Percentiles rank a stretch among this genome's conserved stretches.
Conservation (phyloP, 2,888 invertebrate genomes). For the Drosophila incognita region DNA sequence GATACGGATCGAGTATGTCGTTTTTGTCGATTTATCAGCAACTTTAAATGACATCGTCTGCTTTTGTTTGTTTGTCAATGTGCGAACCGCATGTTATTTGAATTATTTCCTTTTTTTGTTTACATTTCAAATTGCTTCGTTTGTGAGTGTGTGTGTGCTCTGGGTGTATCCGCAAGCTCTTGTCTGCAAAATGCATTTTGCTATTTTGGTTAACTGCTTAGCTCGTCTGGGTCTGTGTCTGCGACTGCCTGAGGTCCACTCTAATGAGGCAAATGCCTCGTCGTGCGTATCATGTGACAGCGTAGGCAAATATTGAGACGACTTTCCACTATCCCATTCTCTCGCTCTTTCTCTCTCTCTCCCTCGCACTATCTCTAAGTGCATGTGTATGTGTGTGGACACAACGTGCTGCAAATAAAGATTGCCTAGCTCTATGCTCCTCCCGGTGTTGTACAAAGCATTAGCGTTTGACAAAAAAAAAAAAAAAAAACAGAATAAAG, state of each 20-base stretch:
- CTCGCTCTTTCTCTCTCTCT: slow-evolving; percentile 11
- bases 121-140: slow-evolving; percentile 67
- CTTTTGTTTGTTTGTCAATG: slow-evolving; percentile 57
- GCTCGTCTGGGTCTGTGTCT: neutral
- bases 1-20: slow-evolving; percentile 19
- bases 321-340: slow-evolving; percentile 16
- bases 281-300: slow-evolving; percentile 55
- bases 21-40: slow-evolving; percentile 35
- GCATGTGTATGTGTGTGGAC: slow-evolving; percentile 30
- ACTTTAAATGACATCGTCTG: slow-evolving; percentile 48
- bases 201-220: slow-evolving; percentile 45
- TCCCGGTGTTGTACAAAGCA: slow-evolving; percentile 48
- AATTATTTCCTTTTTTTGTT: slow-evolving; percentile 49
- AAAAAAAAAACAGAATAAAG: slow-evolving; percentile 1
- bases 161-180: slow-evolving; percentile 16
- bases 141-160: slow-evolving; percentile 9
- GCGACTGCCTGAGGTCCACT: slow-evolving; percentile 29
- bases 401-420: slow-evolving; percentile 68
- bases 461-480: slow-evolving; percentile 54
- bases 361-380: slow-evolving; percentile 2
- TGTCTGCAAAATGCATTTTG: slow-evolving; percentile 56
- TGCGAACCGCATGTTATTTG: slow-evolving; percentile 61
- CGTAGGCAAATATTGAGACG: slow-evolving; percentile 53
- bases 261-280: slow-evolving; percentile 53
- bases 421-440: slow-evolving; percentile 34